Evolutionary conservation across 2,113 vertebrate genomes (phyloP).

Genomic region (Lanius ludovicianus): DNA sequence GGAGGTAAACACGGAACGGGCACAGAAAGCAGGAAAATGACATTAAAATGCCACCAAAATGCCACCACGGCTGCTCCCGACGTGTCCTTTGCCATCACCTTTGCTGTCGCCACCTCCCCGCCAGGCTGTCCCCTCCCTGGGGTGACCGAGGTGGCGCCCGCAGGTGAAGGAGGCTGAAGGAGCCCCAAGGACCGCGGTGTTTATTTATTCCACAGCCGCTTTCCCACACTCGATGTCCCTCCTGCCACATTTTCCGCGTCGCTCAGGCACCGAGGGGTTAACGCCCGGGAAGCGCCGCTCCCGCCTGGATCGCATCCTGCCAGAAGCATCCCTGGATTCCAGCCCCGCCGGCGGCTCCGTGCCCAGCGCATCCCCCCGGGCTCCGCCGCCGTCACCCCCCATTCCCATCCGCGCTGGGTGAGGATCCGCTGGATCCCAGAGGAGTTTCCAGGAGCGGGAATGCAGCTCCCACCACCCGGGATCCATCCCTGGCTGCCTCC

Average conservation of each 20-base stretch:
- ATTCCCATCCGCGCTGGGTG: fast-evolving
- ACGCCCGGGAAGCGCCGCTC: not conserved
- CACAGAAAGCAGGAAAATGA: not conserved
- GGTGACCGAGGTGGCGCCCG: not conserved
- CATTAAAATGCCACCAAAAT: not conserved
- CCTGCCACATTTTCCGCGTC: not conserved
- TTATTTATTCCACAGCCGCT: not conserved
- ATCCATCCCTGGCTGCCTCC: not conserved
- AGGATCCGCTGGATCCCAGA: not conserved
- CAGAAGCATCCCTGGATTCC: not conserved
- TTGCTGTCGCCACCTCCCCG: not conserved
- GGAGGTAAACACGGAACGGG: not conserved
- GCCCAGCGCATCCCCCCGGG: not conserved
- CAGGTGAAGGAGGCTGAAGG: not conserved
- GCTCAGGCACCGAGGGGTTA: not conserved
- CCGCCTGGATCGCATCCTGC: not conserved
- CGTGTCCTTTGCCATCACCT: not conserved
- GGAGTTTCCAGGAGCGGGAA: not conserved
- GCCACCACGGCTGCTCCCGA: not conserved
- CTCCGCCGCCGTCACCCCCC: not conserved
- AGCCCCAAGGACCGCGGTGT: not conserved
- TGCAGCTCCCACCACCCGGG: not conserved
- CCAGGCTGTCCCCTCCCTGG: not conserved
- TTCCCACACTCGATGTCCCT: not conserved
- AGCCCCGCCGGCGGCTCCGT: not conserved